Conservation (phyloP, 2,888 invertebrate genomes). For the Argyra leucocephala region DNA sequence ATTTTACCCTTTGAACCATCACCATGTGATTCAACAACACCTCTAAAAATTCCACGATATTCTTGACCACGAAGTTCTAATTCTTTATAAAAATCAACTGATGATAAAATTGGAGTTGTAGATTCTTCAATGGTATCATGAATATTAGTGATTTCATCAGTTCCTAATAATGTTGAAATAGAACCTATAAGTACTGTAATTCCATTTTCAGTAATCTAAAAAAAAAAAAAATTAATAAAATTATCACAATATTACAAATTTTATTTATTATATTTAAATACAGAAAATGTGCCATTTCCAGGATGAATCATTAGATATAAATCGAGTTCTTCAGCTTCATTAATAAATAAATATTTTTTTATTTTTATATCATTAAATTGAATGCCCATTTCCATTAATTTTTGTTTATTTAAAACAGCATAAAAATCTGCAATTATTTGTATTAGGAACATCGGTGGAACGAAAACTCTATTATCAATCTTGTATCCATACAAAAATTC, state of each 20-base stretch:
- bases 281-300: constrained; percentile 48
- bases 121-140: constrained; percentile 17
- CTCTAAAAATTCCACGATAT: constrained; percentile 35
- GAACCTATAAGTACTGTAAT: constrained; percentile 57
- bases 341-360: constrained; percentile 65
- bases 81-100: constrained; percentile 57
- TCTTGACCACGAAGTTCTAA: constrained; percentile 58
- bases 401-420: not conserved
- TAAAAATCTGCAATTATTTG: constrained; percentile 44
- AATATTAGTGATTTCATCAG: constrained; percentile 32
- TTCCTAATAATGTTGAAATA: constrained; percentile 34
- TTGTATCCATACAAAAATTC: constrained; percentile 66
- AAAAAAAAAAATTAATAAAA: constrained; percentile 10
- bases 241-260: not conserved
- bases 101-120: constrained; percentile 37
- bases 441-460: constrained; percentile 75
- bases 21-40: constrained; percentile 26
- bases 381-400: constrained; percentile 53
- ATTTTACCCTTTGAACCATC: constrained; percentile 30
- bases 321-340: constrained; percentile 49
- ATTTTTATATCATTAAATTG: constrained; percentile 74
- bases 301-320: constrained; percentile 48
- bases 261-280: constrained; percentile 20
- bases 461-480: constrained; percentile 61
- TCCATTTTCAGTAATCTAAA: constrained; percentile 52